phyloP scores from a whole-genome alignment of 2,113 vertebrate genomes.

The Diadophis punctatus region DNA sequence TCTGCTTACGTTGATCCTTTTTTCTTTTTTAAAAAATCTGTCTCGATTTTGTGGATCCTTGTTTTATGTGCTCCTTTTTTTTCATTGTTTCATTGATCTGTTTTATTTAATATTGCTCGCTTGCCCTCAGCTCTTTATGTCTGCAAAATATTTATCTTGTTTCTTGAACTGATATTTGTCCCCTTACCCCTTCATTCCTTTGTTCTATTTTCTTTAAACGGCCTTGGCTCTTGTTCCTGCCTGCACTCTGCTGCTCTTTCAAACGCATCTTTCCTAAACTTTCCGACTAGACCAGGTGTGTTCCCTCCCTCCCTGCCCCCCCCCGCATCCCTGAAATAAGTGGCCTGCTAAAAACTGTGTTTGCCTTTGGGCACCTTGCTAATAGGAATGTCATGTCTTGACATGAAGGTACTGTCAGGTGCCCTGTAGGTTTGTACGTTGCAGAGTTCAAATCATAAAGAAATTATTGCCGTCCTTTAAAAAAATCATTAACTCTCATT shows the following conservation, averaged over 20 bases:
- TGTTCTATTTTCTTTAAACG: not conserved
- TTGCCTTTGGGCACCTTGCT: not conserved
- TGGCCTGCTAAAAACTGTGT: not conserved
- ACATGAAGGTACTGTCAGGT: not conserved
- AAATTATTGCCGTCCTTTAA: conserved; percentile 2
- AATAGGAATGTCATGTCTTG: not conserved
- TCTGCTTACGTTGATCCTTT: not conserved
- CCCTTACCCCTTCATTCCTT: not conserved
- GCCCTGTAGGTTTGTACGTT: not conserved
- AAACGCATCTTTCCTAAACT: not conserved
- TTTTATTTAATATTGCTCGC: not conserved
- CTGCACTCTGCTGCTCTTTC: not conserved
- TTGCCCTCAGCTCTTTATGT: not conserved
- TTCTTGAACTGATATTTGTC: not conserved
- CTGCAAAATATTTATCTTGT: not conserved
- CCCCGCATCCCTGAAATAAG: not conserved
- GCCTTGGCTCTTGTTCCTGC: not conserved
- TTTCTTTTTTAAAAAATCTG: not conserved
- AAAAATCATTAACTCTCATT: not conserved
- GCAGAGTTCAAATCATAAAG: not conserved
- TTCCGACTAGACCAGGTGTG: not conserved
- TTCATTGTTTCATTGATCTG: not conserved
- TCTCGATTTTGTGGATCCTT: not conserved
- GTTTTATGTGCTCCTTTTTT: not conserved
- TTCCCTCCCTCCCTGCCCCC: not conserved